Evolutionary conservation across 1,140 invertebrate genomes (phyloP).

Genomic region (Cotesia typhae): DNA sequence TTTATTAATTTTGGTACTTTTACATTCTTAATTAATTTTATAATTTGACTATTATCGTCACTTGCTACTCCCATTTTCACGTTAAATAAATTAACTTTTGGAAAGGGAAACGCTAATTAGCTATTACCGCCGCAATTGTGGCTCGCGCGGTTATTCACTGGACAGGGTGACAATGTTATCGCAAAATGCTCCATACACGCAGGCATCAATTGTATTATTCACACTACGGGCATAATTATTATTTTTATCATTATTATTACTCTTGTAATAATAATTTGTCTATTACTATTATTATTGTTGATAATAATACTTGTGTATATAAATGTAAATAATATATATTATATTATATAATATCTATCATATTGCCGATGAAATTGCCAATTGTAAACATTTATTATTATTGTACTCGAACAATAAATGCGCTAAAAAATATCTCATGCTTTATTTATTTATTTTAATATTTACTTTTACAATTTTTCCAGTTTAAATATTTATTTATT

Average conservation of each 20-base stretch:
- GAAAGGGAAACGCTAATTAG: slow-evolving; percentile 27
- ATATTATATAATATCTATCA: slow-evolving; percentile 45
- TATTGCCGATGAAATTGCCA: slow-evolving; percentile 47
- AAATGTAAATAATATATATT: slow-evolving; percentile 56
- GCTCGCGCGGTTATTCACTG: slow-evolving; percentile 26
- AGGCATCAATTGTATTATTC: slow-evolving; percentile 20
- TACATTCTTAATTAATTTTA: slow-evolving; percentile 14
- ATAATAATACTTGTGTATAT: slow-evolving; percentile 51
- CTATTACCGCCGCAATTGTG: slow-evolving; percentile 24
- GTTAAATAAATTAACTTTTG: slow-evolving; percentile 4
- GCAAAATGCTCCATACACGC: slow-evolving; percentile 17
- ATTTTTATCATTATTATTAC: slow-evolving; percentile 5
- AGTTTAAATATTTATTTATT: no score
- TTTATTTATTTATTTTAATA: no score
- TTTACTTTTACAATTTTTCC: no score
- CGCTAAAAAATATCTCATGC: slow-evolving; percentile 43
- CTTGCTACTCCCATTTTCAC: background rate
- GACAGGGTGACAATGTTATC: slow-evolving; percentile 34
- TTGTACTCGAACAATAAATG: slow-evolving; percentile 60
- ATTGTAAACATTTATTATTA: slow-evolving; percentile 57
- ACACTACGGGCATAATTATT: slow-evolving; percentile 4
- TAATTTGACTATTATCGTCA: slow-evolving; percentile 8
- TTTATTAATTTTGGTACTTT: slow-evolving; percentile 16
- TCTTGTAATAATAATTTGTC: slow-evolving; percentile 26
- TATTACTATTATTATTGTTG: slow-evolving; percentile 21